Evolutionary conservation across 2,888 invertebrate species (phyloP).

Genomic region (Lochmaea crataegi): DNA sequence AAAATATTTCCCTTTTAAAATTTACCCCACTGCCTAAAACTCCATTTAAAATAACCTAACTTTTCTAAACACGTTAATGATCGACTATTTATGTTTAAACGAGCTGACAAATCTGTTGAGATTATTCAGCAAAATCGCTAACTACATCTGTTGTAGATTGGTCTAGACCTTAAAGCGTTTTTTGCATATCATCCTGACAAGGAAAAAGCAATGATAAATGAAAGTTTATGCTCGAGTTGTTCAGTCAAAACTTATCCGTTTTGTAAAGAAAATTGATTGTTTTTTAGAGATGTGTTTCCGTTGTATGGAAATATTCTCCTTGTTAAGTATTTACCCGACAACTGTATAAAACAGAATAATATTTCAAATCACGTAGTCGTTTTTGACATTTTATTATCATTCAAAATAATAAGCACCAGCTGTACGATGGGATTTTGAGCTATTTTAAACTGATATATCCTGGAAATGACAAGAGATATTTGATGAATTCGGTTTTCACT

Average conservation of each 20-base stretch:
- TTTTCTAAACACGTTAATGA: background rate
- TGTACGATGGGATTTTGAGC: background rate
- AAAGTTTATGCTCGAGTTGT: conserved; percentile 8
- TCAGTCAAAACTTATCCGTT: conserved; percentile 20
- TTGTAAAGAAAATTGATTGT: conserved; percentile 2
- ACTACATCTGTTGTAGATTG: conserved; percentile 18
- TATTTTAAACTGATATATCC: background rate
- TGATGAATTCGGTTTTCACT: background rate
- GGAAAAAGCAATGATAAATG: conserved; percentile 18
- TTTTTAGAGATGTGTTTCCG: background rate
- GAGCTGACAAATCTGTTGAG: conserved; percentile 7
- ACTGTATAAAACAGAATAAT: background rate
- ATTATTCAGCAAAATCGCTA: conserved; percentile 20
- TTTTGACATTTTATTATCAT: background rate
- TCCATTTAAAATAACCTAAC: background rate
- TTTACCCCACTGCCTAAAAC: background rate
- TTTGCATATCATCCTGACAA: conserved; percentile 10
- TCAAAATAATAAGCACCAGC: background rate
- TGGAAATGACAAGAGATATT: background rate
- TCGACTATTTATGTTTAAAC: background rate
- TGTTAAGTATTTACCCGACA: background rate
- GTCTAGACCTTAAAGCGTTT: background rate
- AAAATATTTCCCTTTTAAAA: background rate
- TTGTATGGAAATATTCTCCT: background rate
- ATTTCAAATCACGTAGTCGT: background rate